Evolutionary conservation across 2,888 invertebrate genomes (phyloP).

Genomic region (Girardia tigrina): DNA sequence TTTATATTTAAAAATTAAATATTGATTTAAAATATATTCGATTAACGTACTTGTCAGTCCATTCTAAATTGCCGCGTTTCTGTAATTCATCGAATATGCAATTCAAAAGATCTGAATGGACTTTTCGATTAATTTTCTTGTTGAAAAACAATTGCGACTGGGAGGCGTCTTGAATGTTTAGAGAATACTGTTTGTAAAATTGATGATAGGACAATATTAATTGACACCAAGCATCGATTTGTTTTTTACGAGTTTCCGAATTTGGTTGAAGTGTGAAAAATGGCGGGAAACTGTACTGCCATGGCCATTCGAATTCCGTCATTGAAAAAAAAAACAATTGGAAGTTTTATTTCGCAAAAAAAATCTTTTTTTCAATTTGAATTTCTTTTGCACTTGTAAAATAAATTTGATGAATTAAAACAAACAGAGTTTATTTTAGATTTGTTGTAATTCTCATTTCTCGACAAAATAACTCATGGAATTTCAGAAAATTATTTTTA

Average conservation of each 20-base stretch:
- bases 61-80: constrained; percentile 58
- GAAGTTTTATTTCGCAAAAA: too few species aligned
- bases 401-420: too few species aligned
- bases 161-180: constrained; percentile 64
- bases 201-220: constrained; percentile 72
- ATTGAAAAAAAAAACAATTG: too few species aligned
- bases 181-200: constrained; percentile 60
- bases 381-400: too few species aligned
- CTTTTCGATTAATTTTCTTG: constrained; percentile 59
- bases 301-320: constrained; percentile 60
- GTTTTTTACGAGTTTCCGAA: constrained; percentile 73
- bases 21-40: too few species aligned
- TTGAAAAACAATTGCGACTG: constrained; percentile 68
- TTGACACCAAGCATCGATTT: constrained; percentile 77
- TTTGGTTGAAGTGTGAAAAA: constrained; percentile 93
- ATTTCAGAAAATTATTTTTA: too few species aligned
- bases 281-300: constrained; percentile 94
- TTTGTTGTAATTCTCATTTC: too few species aligned
- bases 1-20: too few species aligned
- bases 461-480: too few species aligned
- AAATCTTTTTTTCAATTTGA: too few species aligned
- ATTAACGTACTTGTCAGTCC: constrained; percentile 72
- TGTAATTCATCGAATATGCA: constrained; percentile 34
- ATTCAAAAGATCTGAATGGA: constrained; percentile 9
- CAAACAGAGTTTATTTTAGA: too few species aligned